A percentile compares a stretch with the other conserved stretches of the same genome.
Evolutionary conservation across 2,888 invertebrate species (phyloP).

Genomic region (Dolichopus griseipennis): DNA sequence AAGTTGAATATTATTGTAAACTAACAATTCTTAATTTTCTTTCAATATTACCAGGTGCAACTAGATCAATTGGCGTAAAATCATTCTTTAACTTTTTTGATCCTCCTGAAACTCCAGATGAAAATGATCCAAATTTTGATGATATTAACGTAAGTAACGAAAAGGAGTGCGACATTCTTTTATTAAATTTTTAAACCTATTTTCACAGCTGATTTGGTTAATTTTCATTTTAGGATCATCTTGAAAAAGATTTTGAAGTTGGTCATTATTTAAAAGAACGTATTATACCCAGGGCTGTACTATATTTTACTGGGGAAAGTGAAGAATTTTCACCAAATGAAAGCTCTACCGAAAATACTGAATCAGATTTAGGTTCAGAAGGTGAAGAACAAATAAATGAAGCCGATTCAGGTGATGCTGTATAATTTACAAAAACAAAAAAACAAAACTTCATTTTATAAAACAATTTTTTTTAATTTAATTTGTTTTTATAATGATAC

Average conservation of each 20-base stretch:
- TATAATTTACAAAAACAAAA: too few relatives aligned
- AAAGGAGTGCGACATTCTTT: too few relatives aligned
- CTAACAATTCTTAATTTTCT: neutral
- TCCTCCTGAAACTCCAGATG: constrained; percentile 50
- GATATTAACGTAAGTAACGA: constrained; percentile 30
- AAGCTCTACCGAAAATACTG: neutral
- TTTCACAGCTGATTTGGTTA: too few relatives aligned
- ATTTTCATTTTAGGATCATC: constrained; percentile 26
- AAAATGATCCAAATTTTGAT: constrained; percentile 30
- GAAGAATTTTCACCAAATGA: constrained; percentile 9
- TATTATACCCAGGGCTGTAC: constrained; percentile 3
- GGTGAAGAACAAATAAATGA: neutral
- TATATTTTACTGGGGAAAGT: constrained; percentile 9
- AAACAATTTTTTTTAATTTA: too few relatives aligned
- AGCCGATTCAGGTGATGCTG: neutral
- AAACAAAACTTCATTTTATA: too few relatives aligned
- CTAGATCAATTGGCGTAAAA: constrained; percentile 64
- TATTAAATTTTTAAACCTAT: too few relatives aligned
- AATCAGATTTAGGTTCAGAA: neutral
- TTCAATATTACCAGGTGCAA: constrained; percentile 20
- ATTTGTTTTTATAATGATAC: too few relatives aligned
- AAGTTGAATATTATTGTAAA: neutral
- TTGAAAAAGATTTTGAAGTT: constrained; percentile 83
- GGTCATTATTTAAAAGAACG: constrained; percentile 80
- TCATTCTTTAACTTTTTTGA: constrained; percentile 89